Conservation (phyloP, 2,888 invertebrate species). For the Amorpha juglandis region DNA sequence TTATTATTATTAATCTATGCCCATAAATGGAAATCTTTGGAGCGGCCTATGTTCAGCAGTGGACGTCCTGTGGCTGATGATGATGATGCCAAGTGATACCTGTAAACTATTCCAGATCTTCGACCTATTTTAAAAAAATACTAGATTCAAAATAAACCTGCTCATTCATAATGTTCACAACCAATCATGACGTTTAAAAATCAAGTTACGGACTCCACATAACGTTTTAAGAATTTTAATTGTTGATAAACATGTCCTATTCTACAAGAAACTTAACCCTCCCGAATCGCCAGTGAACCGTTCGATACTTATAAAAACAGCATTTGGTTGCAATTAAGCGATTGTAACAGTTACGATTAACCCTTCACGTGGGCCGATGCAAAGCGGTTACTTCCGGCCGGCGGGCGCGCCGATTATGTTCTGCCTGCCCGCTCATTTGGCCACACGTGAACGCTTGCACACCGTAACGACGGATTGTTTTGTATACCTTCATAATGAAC, state of each 20-base stretch:
- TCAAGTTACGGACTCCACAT: no score
- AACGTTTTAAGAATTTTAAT: no score
- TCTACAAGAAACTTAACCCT: constrained; percentile 35
- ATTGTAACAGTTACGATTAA: constrained; percentile 50
- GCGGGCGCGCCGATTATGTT: constrained; percentile 45
- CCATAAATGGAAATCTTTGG: no score
- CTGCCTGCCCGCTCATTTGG: constrained; percentile 38
- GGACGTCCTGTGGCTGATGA: no score
- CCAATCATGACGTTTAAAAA: no score
- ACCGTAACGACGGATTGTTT: constrained; percentile 21
- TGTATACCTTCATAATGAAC: not conserved
- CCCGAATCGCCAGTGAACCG: constrained; percentile 38
- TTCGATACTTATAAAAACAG: constrained; percentile 36
- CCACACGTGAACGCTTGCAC: constrained; percentile 43
- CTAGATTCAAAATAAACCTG: no score
- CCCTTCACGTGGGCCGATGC: constrained; percentile 43
- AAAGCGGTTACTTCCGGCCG: constrained; percentile 47
- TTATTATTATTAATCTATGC: no score
- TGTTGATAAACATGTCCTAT: not conserved
- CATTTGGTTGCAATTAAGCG: constrained; percentile 68
- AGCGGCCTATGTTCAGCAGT: no score
- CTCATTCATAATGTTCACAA: no score
- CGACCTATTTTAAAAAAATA: not conserved
- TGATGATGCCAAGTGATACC: no score
- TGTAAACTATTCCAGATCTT: no score